Evolutionary conservation across 2,888 invertebrate genomes (phyloP).

Genomic region (Automeris io): DNA sequence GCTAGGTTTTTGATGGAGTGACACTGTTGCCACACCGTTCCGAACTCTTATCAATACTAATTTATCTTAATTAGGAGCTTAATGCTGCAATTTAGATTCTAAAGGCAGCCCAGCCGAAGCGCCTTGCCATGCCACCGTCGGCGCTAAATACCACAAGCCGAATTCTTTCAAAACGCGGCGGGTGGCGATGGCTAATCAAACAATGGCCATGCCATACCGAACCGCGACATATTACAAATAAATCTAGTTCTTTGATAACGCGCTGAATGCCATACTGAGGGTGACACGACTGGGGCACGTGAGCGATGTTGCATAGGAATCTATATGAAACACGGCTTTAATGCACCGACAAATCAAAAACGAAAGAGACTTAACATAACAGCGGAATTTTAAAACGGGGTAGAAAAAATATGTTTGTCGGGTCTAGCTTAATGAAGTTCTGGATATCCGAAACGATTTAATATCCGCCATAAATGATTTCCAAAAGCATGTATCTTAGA

Average conservation of each 20-base stretch:
- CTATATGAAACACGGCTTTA: conserved; percentile 42
- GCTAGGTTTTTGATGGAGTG: conserved; percentile 37
- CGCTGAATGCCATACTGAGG: conserved; percentile 30
- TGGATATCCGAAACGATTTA: no score
- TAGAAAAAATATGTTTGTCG: conserved; percentile 5
- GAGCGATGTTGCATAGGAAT: conserved; percentile 41
- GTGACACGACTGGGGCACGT: conserved; percentile 47
- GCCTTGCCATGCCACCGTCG: conserved; percentile 62
- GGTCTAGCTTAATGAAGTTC: no score
- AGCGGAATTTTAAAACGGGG: conserved; percentile 10
- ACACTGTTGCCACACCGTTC: conserved; percentile 49
- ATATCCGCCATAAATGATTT: no score
- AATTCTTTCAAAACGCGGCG: conserved; percentile 47
- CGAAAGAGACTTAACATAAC: conserved; percentile 23
- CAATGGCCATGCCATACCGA: conserved; percentile 54
- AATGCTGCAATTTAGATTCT: conserved; percentile 67
- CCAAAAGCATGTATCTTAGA: no score
- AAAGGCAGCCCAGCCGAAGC: conserved; percentile 49
- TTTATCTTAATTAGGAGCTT: conserved; percentile 71
- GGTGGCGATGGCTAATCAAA: conserved; percentile 59
- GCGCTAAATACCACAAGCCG: conserved; percentile 61
- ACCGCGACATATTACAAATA: conserved; percentile 33
- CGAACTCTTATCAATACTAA: conserved; percentile 56
- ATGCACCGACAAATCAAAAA: conserved; percentile 28
- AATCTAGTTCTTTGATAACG: conserved; percentile 53